These are phyloP conservation scores for Formica exsecta DNA, from an alignment of 1,140 invertebrate genomes.

Conservation along the genomic window DNA sequence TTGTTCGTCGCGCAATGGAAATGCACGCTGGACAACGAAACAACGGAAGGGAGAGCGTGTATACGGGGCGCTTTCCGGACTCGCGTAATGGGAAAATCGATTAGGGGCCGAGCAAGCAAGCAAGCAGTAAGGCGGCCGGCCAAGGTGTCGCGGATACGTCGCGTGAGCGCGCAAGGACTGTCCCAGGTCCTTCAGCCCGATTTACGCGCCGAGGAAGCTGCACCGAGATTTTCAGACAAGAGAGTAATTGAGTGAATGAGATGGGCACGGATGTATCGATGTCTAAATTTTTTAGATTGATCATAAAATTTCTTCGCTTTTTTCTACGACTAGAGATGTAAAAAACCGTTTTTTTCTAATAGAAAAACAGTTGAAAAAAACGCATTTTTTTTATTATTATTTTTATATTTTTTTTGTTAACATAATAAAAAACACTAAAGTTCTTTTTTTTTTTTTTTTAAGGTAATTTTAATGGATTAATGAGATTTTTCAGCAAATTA, in stretches of 20 bases:
- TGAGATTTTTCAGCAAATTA: too few relatives aligned
- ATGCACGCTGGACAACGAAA: conserved; percentile 76
- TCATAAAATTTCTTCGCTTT: not conserved
- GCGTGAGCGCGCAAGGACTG: not conserved
- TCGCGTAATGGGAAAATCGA: conserved; percentile 82
- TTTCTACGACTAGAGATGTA: too few relatives aligned
- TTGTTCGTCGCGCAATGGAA: conserved; percentile 74
- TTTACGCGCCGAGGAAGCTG: conserved; percentile 5
- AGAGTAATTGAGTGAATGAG: not conserved
- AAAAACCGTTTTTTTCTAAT: too few relatives aligned
- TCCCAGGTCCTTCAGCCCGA: not conserved
- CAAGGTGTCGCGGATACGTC: conserved; percentile 66
- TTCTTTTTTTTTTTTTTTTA: too few relatives aligned
- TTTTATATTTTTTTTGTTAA: too few relatives aligned
- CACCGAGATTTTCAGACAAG: not conserved
- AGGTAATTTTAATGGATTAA: too few relatives aligned
- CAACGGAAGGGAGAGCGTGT: conserved; percentile 72
- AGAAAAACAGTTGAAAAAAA: too few relatives aligned
- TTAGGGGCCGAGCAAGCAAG: conserved; percentile 68
- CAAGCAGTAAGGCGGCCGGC: conserved; percentile 65
- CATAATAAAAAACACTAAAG: too few relatives aligned
- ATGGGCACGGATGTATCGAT: conserved; percentile 31
- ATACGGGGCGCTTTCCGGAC: conserved; percentile 74
- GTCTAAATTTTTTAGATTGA: not conserved
- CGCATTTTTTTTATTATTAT: too few relatives aligned